A percentile compares a stretch with the other conserved stretches of the same genome.
These are phyloP conservation scores for Cheilosia variabilis DNA, from an alignment of 2,888 invertebrate genomes.

Conservation along the genomic window DNA sequence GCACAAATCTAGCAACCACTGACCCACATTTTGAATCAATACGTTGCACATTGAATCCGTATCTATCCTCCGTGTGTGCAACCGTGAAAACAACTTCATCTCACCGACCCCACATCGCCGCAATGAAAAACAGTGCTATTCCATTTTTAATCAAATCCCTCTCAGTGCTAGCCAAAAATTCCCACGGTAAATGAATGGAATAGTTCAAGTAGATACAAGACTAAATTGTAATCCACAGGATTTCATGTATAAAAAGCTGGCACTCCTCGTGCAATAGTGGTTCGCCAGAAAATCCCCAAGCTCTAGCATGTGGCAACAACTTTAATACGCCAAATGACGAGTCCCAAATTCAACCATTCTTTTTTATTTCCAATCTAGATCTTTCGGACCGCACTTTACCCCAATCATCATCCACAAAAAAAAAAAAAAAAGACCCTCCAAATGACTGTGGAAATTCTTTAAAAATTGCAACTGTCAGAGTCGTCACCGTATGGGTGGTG, in stretches of 20 bases:
- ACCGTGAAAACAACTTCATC: constrained; percentile 32
- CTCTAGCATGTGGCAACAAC: constrained; percentile 55
- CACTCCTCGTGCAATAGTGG: constrained; percentile 28
- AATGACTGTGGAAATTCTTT: constrained; percentile 43
- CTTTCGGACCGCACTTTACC: constrained; percentile 16
- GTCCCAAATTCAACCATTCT: constrained; percentile 19
- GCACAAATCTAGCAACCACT: constrained; percentile 10
- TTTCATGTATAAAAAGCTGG: constrained; percentile 37
- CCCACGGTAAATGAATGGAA: constrained; percentile 55
- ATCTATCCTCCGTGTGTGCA: neutral
- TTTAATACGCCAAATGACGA: constrained; percentile 57
- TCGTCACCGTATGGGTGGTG: constrained; percentile 29
- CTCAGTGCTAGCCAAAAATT: constrained; percentile 35
- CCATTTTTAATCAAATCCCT: constrained; percentile 58
- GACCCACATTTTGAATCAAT: constrained; percentile 38
- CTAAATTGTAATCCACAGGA: constrained; percentile 50
- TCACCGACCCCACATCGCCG: neutral
- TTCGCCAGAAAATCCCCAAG: constrained; percentile 54
- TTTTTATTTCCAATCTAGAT: constrained; percentile 21
- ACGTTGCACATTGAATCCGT: constrained; percentile 30
- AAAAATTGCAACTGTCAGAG: constrained; percentile 54
- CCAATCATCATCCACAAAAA: neutral
- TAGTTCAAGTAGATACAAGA: constrained; percentile 48
- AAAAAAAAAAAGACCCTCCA: neutral
- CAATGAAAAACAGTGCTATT: constrained; percentile 36